Percentiles rank a stretch among this genome's conserved stretches.
These are phyloP conservation scores for Myotis brandtii DNA, from an alignment of 2,113 vertebrate species.

Conservation along the genomic window DNA sequence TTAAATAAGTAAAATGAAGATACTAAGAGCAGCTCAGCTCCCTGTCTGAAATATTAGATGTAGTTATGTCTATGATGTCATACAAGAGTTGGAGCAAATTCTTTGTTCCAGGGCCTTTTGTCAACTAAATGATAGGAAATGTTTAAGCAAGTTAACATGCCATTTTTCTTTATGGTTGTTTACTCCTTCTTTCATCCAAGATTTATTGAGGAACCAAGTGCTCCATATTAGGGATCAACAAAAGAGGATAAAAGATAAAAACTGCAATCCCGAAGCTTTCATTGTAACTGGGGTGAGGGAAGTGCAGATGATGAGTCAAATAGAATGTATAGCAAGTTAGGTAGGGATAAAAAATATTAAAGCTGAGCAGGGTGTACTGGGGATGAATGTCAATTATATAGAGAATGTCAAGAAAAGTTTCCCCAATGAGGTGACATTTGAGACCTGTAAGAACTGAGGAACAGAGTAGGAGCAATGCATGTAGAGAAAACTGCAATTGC, in stretches of 20 bases:
- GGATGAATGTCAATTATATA: not conserved
- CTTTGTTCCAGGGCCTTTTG: not conserved
- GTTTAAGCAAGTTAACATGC: not conserved
- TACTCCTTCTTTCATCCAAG: not conserved
- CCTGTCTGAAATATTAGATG: not conserved
- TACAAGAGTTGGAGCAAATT: not conserved
- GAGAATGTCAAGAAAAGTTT: not conserved
- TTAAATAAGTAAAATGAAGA: too few relatives aligned
- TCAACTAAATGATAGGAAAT: not conserved
- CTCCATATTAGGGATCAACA: not conserved
- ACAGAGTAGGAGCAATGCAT: not conserved
- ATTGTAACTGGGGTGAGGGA: not conserved
- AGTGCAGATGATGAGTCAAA: not conserved
- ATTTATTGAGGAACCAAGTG: not conserved
- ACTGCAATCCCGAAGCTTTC: not conserved
- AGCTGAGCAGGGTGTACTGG: not conserved
- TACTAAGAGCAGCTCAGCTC: not conserved
- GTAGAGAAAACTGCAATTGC: not conserved
- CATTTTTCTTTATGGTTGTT: not conserved
- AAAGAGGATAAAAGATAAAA: not conserved
- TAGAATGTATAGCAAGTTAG: not conserved
- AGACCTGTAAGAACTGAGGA: not conserved
- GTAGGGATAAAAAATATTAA: not conserved
- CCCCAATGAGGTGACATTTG: not conserved
- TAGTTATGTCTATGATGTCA: not conserved